Percentiles rank a stretch among this genome's conserved stretches.
These are phyloP conservation scores for Drosophila sordidula DNA, from an alignment of 2,888 invertebrate species.

Conservation along the genomic window DNA sequence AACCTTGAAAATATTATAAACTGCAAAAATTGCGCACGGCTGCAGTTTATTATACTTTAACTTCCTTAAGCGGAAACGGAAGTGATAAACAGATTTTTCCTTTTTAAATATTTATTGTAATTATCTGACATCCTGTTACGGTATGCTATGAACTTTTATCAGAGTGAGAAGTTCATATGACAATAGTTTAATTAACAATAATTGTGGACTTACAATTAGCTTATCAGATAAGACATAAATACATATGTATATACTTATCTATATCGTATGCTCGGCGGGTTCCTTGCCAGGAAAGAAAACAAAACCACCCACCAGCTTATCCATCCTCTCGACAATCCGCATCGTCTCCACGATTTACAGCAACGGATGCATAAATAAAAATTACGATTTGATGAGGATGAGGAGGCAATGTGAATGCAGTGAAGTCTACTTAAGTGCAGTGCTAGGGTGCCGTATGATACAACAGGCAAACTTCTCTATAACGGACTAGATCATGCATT, in stretches of 20 bases:
- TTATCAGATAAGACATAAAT: too few species aligned
- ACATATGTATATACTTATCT: too few species aligned
- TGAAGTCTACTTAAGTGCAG: slow-evolving; percentile 8
- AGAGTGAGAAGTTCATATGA: too few species aligned
- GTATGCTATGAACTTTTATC: too few species aligned
- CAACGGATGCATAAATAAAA: slow-evolving; percentile 81
- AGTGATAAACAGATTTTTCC: slow-evolving; percentile 55
- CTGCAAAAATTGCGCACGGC: slow-evolving; percentile 28
- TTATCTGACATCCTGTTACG: too few species aligned
- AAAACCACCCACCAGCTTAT: slow-evolving; percentile 12
- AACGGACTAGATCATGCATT: neutral
- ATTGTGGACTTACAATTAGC: too few species aligned
- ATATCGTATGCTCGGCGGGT: too few species aligned
- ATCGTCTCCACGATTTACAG: slow-evolving; percentile 37
- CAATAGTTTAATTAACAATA: too few species aligned
- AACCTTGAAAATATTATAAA: neutral
- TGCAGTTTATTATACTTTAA: slow-evolving; percentile 53
- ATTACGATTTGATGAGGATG: slow-evolving; percentile 58
- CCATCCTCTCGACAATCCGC: neutral
- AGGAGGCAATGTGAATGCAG: slow-evolving; percentile 22
- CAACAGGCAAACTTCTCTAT: slow-evolving; percentile 12
- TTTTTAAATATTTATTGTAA: too few species aligned
- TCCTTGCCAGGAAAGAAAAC: too few species aligned
- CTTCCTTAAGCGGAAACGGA: slow-evolving; percentile 73
- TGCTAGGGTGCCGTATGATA: neutral